Conservation (phyloP, 2,797 vertebrate species). For the Alosa sapidissima region DNA sequence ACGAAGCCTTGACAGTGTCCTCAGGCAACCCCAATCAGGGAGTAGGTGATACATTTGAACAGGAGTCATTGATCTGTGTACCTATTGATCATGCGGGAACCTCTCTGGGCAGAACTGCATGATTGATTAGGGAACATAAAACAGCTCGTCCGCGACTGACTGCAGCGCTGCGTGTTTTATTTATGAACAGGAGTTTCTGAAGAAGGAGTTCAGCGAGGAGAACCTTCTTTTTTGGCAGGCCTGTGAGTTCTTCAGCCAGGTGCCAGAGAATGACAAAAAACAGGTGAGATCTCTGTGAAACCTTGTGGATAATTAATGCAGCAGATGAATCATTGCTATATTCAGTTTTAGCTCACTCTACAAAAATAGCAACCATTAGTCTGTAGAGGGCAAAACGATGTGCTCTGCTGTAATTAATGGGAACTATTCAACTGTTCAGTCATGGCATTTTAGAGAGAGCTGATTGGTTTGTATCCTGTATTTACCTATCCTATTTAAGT, state of each 20-base stretch:
- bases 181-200: slow-evolving; percentile 86
- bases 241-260: slow-evolving; percentile 92
- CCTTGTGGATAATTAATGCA: background rate
- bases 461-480: no score
- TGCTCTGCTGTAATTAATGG: no score
- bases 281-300: slow-evolving; percentile 72
- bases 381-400: background rate
- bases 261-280: slow-evolving; percentile 91
- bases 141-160: no score
- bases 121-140: no score
- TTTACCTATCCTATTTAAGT: no score
- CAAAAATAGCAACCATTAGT: background rate
- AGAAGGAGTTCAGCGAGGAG: slow-evolving; percentile 98
- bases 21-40: background rate
- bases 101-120: no score
- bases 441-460: no score
- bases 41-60: background rate
- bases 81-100: no score
- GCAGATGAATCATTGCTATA: background rate
- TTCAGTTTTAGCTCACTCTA: background rate
- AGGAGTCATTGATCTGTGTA: no score
- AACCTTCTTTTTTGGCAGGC: slow-evolving; percentile 99
- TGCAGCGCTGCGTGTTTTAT: background rate
- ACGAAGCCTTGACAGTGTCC: background rate
- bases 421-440: no score